phyloP scores from a whole-genome alignment of 2,888 invertebrate genomes.

The Nomada ferruginata region DNA sequence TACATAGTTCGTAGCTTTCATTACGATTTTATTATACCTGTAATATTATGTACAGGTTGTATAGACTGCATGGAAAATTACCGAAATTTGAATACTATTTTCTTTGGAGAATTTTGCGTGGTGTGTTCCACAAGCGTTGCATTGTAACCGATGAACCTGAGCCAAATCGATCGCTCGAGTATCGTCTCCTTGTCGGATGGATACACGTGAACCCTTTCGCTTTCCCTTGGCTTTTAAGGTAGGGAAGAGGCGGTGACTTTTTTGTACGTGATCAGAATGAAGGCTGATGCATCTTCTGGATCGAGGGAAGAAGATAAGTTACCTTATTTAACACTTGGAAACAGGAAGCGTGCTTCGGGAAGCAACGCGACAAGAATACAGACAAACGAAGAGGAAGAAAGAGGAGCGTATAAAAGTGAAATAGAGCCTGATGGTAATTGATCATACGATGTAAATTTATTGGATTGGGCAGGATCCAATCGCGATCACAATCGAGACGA shows the following conservation, averaged over 20 bases:
- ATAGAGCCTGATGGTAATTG: constrained; percentile 1
- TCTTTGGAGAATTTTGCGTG: constrained; percentile 7
- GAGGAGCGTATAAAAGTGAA: background rate
- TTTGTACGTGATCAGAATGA: constrained; percentile 9
- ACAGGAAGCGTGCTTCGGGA: background rate
- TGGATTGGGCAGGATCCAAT: constrained; percentile 81
- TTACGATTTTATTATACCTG: background rate
- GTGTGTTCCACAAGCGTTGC: background rate
- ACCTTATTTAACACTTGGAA: background rate
- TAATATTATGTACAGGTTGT: background rate
- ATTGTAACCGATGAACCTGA: background rate
- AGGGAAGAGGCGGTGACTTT: background rate
- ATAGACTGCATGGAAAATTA: background rate
- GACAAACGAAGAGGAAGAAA: background rate
- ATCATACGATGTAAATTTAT: constrained; percentile 45
- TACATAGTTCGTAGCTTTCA: constrained; percentile 1
- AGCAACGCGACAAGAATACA: background rate
- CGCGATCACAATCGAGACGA: constrained; percentile 46
- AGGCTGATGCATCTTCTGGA: background rate
- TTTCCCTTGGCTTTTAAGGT: background rate
- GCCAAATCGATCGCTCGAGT: background rate
- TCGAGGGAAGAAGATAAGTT: background rate
- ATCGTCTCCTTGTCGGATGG: constrained; percentile 5
- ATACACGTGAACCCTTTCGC: constrained; percentile 1
- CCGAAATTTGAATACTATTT: background rate